Conservation (phyloP, 2,797 vertebrate species). For the Syngnathus acus region DNA sequence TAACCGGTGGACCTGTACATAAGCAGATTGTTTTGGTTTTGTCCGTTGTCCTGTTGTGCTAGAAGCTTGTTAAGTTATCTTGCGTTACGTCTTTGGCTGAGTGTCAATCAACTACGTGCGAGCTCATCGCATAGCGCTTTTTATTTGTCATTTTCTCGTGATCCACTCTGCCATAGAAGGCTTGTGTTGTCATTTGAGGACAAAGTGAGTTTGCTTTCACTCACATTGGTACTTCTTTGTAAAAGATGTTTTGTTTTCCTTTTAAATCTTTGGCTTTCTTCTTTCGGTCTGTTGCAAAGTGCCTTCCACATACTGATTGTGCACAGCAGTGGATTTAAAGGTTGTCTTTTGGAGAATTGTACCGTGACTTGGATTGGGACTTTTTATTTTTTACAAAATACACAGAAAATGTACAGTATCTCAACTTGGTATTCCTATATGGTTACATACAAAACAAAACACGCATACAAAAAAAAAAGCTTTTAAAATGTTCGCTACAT, state of each 20-base stretch:
- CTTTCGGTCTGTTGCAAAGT: conserved; percentile 78
- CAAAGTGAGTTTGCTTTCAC: conserved; percentile 1
- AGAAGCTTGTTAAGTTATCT: conserved; percentile 6
- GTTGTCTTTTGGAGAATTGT: conserved; percentile 54
- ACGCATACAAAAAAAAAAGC: conserved; percentile 57
- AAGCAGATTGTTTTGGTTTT: conserved; percentile 35
- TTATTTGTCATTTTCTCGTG: not conserved
- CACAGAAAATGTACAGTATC: conserved; percentile 70
- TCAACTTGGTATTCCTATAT: conserved; percentile 70
- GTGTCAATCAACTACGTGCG: conserved; percentile 1
- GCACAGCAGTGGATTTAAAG: conserved; percentile 73
- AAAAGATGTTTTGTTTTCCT: not conserved
- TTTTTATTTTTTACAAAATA: conserved; percentile 62
- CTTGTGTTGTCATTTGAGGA: not conserved
- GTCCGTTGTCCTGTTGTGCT: conserved; percentile 48
- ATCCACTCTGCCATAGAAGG: not conserved
- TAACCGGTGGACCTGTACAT: conserved; percentile 61
- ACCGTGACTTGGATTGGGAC: conserved; percentile 68
- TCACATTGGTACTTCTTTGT: conserved; percentile 20
- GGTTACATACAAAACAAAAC: conserved; percentile 29
- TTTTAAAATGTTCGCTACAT: conserved; percentile 63
- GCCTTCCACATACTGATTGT: conserved; percentile 80
- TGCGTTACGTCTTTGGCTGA: not conserved
- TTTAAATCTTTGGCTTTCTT: conserved; percentile 43
- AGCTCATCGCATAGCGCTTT: not conserved